Evolutionary conservation across 2,888 invertebrate species (phyloP).

Genomic region (Drosophila borealis): DNA sequence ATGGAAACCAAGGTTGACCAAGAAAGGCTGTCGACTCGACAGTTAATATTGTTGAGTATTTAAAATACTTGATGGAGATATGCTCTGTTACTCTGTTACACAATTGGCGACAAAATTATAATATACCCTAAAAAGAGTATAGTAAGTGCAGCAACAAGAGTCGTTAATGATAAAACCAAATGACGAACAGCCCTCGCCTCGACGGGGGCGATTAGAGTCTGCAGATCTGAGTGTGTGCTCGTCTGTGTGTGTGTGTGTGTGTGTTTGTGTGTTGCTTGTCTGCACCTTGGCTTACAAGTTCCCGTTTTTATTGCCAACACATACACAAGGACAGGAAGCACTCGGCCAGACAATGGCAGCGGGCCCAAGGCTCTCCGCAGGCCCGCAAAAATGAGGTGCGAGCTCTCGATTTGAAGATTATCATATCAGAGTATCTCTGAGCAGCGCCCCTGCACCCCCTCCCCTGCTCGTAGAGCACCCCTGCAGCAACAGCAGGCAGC

Average conservation of each 20-base stretch:
- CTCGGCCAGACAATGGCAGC: constrained; percentile 53
- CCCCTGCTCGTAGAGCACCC: constrained; percentile 51
- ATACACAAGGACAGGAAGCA: constrained; percentile 63
- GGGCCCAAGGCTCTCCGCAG: constrained; percentile 49
- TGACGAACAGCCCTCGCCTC: constrained; percentile 71
- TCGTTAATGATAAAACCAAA: constrained; percentile 81
- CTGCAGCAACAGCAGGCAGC: constrained; percentile 57
- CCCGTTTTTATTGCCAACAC: constrained; percentile 71
- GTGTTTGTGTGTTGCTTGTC: constrained; percentile 21
- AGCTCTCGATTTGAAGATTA: constrained; percentile 81
- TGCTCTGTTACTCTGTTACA: too few species aligned
- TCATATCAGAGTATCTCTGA: constrained; percentile 63
- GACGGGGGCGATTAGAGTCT: constrained; percentile 58
- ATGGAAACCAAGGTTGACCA: too few species aligned
- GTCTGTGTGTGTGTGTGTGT: not conserved
- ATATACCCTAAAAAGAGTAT: too few species aligned
- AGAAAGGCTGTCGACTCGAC: too few species aligned
- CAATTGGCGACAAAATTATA: too few species aligned
- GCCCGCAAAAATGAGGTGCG: constrained; percentile 76
- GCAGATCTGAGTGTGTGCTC: not conserved
- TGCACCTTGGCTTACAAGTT: constrained; percentile 55
- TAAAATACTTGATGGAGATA: too few species aligned
- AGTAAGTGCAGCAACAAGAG: constrained; percentile 52
- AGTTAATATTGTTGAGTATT: too few species aligned
- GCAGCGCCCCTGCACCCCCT: constrained; percentile 12